Base-by-base conservation (phyloP, 2,888 invertebrate genomes). In the Rhamnusium bicolor region DNA sequence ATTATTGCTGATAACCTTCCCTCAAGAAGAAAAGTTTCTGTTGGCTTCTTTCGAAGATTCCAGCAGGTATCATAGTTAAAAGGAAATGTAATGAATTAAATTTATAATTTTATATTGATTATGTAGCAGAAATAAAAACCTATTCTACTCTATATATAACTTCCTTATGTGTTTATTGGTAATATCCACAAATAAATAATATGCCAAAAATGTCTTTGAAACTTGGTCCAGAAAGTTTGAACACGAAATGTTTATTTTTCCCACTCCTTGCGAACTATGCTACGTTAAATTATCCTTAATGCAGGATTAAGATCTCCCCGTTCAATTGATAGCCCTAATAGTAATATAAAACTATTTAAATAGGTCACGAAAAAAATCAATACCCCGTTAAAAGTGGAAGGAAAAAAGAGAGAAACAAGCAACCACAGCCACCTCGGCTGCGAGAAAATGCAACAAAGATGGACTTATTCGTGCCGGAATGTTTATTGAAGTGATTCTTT, bases 401-500 rank as follows among this genome's bases (percentile, higher is more conserved):
- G 75, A 72, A 76, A 73, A 76, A 74, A 65, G 69, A 67, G 60
- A 63, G 71, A 72, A 61, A 68, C 69, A 74, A 74, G 69, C 77
- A 80, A 75, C 73, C 74, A 60, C 71, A 70, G 77, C 72, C 74
- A 75, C 77, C 74, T 72, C 72, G 61, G 69, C 67, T 60, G 69
- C 63, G 72, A 62, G 72, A 27, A 62, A 70, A 68, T 51, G 71
- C 81, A 82, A 84, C 81, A 82, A 81, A 82, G 83, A 82, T 78
- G 83, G 80, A 79, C 80, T 80, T 77, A 82, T 82, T 80, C 79
- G 83, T 82, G 83, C 74, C 69, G 84, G 85, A 85, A 84, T 84
- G 84, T 84, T 83, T 85, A 84, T 84, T 83, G 83, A 82, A 82
- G 78, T 84, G 81, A 77, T 79, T 82, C 83, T 84, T 86, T 85